phyloP scores from a whole-genome alignment of 2,113 vertebrate genomes.

The Pollimyrus isidori region DNA sequence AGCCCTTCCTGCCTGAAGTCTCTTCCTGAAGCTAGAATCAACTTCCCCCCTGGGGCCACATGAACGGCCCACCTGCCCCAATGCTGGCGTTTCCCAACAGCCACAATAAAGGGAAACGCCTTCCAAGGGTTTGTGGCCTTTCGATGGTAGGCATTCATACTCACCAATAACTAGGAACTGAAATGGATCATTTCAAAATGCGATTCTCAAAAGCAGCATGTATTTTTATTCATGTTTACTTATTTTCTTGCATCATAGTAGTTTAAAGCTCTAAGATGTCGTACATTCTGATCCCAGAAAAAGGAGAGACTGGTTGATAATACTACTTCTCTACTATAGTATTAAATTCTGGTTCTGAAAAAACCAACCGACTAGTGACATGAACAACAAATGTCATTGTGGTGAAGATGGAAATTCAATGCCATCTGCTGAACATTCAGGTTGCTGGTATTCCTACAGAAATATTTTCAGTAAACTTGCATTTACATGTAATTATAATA shows the following conservation, averaged over 20 bases:
- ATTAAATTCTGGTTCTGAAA: neutral
- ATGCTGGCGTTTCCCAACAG: neutral
- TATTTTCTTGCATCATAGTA: neutral
- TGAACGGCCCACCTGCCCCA: neutral
- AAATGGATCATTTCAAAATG: neutral
- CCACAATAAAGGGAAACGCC: neutral
- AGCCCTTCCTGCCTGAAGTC: neutral
- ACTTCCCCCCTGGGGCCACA: neutral
- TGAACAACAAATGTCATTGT: neutral
- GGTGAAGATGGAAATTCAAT: neutral
- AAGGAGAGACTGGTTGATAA: neutral
- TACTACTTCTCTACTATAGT: neutral
- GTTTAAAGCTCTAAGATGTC: neutral
- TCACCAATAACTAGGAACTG: neutral
- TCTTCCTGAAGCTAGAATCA: neutral
- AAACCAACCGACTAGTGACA: neutral
- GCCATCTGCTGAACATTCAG: conserved; percentile 43
- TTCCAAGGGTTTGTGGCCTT: neutral
- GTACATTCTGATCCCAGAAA: neutral
- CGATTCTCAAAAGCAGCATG: neutral
- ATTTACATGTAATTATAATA: neutral
- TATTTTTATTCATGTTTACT: neutral
- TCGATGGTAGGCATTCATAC: neutral
- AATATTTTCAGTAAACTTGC: neutral
- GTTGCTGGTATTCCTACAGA: conserved; percentile 36